Conservation (phyloP, 1,140 invertebrate species). For the Bombus haemorrhoidalis region DNA sequence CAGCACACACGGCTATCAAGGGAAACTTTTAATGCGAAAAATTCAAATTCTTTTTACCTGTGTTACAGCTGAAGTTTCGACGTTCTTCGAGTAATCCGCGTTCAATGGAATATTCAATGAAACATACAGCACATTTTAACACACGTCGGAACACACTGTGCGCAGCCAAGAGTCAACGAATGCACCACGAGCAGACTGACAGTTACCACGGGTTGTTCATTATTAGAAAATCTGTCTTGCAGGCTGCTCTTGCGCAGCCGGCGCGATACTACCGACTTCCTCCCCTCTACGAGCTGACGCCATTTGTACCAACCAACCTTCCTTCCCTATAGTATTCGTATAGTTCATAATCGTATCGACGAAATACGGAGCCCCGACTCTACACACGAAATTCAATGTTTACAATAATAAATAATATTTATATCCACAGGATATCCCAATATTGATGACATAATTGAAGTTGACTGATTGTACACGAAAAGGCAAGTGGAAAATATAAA, state of each 20-base stretch:
- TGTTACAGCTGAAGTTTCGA: conserved; percentile 11
- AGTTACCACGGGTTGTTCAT: conserved; percentile 70
- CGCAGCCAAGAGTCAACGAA: conserved; percentile 62
- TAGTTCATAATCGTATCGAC: conserved; percentile 7
- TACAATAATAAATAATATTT: not conserved
- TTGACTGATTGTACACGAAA: no score
- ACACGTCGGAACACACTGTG: conserved; percentile 58
- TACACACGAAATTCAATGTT: not conserved
- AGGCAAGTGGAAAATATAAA: no score
- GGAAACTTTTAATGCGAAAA: conserved; percentile 17
- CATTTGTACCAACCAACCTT: conserved; percentile 41
- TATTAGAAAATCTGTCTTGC: conserved; percentile 61
- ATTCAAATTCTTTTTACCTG: conserved; percentile 41
- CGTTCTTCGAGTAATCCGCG: conserved; percentile 64
- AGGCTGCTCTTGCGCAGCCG: conserved; percentile 72
- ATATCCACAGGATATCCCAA: not conserved
- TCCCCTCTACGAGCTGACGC: conserved; percentile 48
- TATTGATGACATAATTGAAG: no score
- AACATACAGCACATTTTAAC: conserved; percentile 54
- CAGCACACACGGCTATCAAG: conserved; percentile 3
- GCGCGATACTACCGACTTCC: conserved; percentile 64
- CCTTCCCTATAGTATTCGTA: conserved; percentile 7
- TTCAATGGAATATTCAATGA: conserved; percentile 21
- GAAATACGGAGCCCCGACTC: not conserved
- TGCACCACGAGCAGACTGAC: conserved; percentile 70